These are phyloP conservation scores for Diuraphis noxia DNA, from an alignment of 1,140 invertebrate genomes.

Conservation along the genomic window DNA sequence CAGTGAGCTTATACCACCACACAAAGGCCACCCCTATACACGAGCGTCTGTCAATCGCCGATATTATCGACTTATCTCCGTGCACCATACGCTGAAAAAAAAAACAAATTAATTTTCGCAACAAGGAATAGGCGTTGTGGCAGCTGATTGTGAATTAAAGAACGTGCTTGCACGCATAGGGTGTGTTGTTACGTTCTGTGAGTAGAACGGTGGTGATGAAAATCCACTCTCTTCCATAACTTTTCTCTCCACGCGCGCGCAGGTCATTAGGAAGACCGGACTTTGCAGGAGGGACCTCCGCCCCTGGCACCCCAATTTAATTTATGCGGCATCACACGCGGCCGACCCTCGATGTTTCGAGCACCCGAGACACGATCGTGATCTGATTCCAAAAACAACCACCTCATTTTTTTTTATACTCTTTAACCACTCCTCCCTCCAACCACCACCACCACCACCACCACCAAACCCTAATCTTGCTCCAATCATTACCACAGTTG, in stretches of 20 bases:
- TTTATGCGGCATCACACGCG: constrained; percentile 53
- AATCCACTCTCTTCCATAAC: constrained; percentile 23
- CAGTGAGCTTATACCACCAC: not conserved
- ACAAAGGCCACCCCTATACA: constrained; percentile 7
- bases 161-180: constrained; percentile 21
- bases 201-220: not conserved
- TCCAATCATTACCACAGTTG: not conserved
- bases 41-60: constrained; percentile 41
- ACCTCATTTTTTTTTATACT: constrained; percentile 28
- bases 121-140: constrained; percentile 1
- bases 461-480: not conserved
- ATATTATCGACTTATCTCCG: constrained; percentile 51
- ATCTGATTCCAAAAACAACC: constrained; percentile 50
- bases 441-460: not conserved
- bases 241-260: constrained; percentile 12
- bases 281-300: constrained; percentile 9
- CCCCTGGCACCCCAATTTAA: constrained; percentile 24
- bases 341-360: constrained; percentile 38
- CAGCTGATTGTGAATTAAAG: constrained; percentile 52
- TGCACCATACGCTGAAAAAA: not conserved
- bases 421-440: constrained; percentile 14
- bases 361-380: constrained; percentile 50
- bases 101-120: constrained; percentile 51
- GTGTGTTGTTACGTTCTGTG: not conserved
- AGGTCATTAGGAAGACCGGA: constrained; percentile 42